These are phyloP conservation scores for Arremon brunneinucha DNA, from an alignment of 2,797 vertebrate genomes.

Conservation along the genomic window DNA sequence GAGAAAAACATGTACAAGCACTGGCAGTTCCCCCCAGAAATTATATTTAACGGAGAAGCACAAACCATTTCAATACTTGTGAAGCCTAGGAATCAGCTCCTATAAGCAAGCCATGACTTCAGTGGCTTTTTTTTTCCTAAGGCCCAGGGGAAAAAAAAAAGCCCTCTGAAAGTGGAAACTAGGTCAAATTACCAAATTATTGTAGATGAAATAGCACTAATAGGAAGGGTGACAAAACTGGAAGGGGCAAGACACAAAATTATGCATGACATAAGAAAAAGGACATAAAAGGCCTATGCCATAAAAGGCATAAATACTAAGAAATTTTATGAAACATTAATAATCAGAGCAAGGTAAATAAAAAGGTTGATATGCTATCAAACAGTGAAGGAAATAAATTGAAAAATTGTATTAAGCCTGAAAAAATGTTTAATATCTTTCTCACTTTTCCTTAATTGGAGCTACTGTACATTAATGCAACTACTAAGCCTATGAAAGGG, in stretches of 20 bases:
- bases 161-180: not conserved
- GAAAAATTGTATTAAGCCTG: not conserved
- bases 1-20: not conserved
- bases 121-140: not conserved
- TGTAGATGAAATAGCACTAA: not conserved
- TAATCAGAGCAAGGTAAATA: not conserved
- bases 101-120: not conserved
- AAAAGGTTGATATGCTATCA: not conserved
- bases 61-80: not conserved
- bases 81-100: not conserved
- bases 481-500: not conserved
- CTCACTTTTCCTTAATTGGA: not conserved
- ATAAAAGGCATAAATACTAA: not conserved
- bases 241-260: not conserved
- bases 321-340: not conserved
- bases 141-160: not conserved
- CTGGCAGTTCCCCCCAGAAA: not conserved
- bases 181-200: not conserved
- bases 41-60: not conserved
- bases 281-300: not conserved
- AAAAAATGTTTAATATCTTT: not conserved
- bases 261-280: not conserved
- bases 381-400: not conserved
- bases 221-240: not conserved
- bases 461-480: not conserved